These are phyloP conservation scores for Leptopilina boulardi DNA, from an alignment of 1,140 invertebrate species.

Conservation along the genomic window DNA sequence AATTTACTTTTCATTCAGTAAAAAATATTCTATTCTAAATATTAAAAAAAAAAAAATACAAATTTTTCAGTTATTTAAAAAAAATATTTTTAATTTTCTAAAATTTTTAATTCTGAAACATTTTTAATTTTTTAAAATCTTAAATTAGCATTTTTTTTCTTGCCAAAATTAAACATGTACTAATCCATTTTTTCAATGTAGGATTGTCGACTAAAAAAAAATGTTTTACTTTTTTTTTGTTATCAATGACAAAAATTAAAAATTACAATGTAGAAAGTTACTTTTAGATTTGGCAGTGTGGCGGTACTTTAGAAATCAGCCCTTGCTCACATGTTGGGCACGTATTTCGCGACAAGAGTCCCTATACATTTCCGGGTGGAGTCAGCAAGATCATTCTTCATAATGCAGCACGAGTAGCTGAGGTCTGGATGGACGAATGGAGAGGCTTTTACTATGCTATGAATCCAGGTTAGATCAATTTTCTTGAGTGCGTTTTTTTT, in stretches of 20 bases:
- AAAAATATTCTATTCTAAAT: too few species aligned
- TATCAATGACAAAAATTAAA: too few species aligned
- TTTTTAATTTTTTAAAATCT: too few species aligned
- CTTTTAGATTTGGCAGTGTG: constrained; percentile 97
- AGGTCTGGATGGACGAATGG: constrained; percentile 99
- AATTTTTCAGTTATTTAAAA: too few species aligned
- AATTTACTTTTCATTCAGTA: too few species aligned
- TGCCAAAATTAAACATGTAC: too few species aligned
- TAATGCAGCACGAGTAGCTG: constrained; percentile 96
- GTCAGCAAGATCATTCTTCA: constrained; percentile 98
- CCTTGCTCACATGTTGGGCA: constrained; percentile 98
- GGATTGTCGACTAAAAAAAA: neutral
- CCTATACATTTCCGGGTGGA: constrained; percentile 99
- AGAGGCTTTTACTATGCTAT: constrained; percentile 98
- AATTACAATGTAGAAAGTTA: constrained; percentile 64
- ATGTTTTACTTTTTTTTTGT: neutral
- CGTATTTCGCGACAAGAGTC: constrained; percentile 99
- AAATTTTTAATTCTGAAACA: too few species aligned
- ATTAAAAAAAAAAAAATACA: too few species aligned
- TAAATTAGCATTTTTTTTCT: too few species aligned
- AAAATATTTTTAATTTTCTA: too few species aligned
- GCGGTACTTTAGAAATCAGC: constrained; percentile 95
- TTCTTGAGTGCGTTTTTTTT: constrained; percentile 58
- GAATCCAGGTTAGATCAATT: constrained; percentile 92
- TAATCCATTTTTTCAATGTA: neutral